These are phyloP conservation scores for Falco peregrinus DNA, from an alignment of 2,797 vertebrate species.

Conservation along the genomic window DNA sequence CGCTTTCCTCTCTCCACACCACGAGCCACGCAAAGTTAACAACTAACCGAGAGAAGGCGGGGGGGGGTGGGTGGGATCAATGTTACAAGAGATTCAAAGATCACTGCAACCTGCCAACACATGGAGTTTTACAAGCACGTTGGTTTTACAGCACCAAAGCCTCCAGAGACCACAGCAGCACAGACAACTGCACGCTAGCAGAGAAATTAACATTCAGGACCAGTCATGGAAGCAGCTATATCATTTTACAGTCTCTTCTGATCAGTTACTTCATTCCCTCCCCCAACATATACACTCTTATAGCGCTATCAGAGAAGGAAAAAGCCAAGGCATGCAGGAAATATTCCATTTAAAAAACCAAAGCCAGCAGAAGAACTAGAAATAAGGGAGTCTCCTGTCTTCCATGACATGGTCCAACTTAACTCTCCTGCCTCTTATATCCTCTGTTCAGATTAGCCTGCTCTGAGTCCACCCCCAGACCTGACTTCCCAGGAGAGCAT, in stretches of 20 bases:
- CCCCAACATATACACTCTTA: neutral
- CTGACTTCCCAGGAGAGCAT: neutral
- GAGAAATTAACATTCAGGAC: neutral
- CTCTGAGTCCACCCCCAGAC: fast-evolving
- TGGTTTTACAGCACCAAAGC: neutral
- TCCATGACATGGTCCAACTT: neutral
- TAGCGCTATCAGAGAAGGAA: neutral
- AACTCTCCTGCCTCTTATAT: neutral
- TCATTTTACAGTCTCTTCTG: conserved; percentile 5
- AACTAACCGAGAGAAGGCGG: neutral
- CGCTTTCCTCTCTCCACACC: neutral
- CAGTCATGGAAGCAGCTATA: neutral
- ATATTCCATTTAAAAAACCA: neutral
- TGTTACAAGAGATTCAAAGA: neutral
- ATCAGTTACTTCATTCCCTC: neutral
- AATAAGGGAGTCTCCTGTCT: neutral
- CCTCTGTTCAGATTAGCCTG: neutral
- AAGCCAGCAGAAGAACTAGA: neutral
- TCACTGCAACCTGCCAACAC: neutral
- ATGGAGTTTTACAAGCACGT: neutral
- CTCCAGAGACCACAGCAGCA: neutral
- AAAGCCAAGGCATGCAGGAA: neutral
- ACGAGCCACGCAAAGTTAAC: neutral
- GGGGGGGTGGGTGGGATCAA: no score
- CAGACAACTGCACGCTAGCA: neutral